Percentiles rank a stretch among this genome's conserved stretches.
Conservation (phyloP, 1,140 invertebrate species). For the Drosophila athabasca region DNA sequence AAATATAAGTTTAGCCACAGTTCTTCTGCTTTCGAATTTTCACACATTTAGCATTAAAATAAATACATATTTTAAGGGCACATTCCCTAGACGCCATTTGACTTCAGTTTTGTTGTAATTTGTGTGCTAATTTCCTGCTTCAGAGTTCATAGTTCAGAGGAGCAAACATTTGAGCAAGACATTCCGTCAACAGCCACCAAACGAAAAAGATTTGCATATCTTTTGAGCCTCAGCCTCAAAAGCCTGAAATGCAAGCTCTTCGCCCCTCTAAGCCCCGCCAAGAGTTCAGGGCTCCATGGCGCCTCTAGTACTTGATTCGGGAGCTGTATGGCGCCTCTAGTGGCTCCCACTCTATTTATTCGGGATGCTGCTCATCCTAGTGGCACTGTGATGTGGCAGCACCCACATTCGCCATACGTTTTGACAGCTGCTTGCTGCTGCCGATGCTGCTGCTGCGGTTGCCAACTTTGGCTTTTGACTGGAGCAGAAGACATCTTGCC, state of each 20-base stretch:
- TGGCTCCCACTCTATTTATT: conserved; percentile 7
- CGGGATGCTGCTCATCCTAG: too few species aligned
- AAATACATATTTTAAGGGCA: too few species aligned
- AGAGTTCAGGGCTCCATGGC: background rate
- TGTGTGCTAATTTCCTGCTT: conserved; percentile 71
- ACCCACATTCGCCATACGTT: conserved; percentile 40
- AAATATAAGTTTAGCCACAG: too few species aligned
- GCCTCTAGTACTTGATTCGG: too few species aligned
- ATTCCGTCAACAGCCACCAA: conserved; percentile 41
- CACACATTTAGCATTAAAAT: too few species aligned
- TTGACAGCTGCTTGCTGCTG: conserved; percentile 36
- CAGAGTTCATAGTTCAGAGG: conserved; percentile 47
- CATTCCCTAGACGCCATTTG: conserved; percentile 4
- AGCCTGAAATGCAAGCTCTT: conserved; percentile 40
- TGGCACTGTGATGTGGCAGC: conserved; percentile 32
- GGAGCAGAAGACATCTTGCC: conserved; percentile 40
- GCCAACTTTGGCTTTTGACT: conserved; percentile 46
- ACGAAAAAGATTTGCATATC: conserved; percentile 65
- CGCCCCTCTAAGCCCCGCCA: background rate
- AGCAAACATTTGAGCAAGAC: conserved; percentile 49
- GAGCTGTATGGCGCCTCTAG: background rate
- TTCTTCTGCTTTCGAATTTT: too few species aligned
- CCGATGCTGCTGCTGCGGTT: conserved; percentile 39
- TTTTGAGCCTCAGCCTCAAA: conserved; percentile 37
- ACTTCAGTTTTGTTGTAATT: conserved; percentile 52